Percentiles rank a stretch among this genome's conserved stretches.
Evolutionary conservation across 2,797 vertebrate genomes (phyloP).

Genomic region (Nyctalus aviator): DNA sequence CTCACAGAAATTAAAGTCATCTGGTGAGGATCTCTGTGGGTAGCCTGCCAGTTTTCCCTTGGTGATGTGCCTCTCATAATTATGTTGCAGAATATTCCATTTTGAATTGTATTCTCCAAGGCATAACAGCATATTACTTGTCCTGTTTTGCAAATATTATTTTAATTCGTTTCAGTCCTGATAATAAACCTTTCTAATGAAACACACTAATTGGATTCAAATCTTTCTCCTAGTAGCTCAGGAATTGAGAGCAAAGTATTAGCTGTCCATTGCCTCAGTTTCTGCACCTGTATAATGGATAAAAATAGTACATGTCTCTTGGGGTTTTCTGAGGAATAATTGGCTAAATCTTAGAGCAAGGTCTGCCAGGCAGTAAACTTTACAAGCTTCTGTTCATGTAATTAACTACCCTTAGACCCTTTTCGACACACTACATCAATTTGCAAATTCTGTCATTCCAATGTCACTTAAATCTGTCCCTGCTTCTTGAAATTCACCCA

Average conservation of each 20-base stretch:
- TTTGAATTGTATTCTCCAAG: background rate
- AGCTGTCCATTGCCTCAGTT: background rate
- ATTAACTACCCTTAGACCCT: background rate
- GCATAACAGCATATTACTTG: background rate
- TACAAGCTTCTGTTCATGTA: slow-evolving; percentile 5
- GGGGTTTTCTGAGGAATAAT: background rate
- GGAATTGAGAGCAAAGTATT: background rate
- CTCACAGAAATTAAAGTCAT: background rate
- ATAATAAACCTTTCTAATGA: background rate
- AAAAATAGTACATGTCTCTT: background rate
- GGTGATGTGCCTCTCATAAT: background rate
- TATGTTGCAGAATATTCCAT: background rate
- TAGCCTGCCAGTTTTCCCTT: background rate
- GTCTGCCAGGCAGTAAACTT: background rate
- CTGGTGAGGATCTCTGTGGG: background rate
- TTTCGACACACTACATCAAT: background rate
- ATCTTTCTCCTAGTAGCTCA: background rate
- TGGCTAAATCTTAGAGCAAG: background rate
- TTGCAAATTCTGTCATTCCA: background rate
- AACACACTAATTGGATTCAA: background rate
- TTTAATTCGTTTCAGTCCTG: background rate
- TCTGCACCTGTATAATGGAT: background rate
- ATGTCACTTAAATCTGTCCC: background rate
- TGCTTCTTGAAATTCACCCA: background rate
- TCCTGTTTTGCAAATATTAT: background rate